A percentile compares a stretch with the other conserved stretches of the same genome.
Evolutionary conservation across 2,113 vertebrate genomes (phyloP).

Genomic region (Ivindomyrus marchei): DNA sequence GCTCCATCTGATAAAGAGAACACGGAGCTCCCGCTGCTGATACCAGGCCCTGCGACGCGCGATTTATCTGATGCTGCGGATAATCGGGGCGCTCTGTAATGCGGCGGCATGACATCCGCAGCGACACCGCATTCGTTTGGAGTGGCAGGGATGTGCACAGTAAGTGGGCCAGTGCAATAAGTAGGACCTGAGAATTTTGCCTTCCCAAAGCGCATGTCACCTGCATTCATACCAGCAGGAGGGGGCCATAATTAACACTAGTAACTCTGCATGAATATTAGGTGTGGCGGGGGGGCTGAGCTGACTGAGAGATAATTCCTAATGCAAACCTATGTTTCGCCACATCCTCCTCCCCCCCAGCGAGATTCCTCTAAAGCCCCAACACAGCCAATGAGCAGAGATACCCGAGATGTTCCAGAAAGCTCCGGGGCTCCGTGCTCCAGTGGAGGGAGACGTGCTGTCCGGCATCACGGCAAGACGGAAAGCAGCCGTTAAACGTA

Average conservation of each 20-base stretch:
- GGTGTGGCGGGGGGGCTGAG: background rate
- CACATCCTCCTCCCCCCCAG: background rate
- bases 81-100: background rate
- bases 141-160: background rate
- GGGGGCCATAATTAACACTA: background rate
- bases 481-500: background rate
- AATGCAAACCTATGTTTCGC: background rate
- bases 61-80: background rate
- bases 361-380: background rate
- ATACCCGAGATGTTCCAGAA: background rate
- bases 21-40: background rate
- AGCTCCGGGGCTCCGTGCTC: background rate
- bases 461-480: background rate
- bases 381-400: background rate
- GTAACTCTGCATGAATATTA: background rate
- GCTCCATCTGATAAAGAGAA: background rate
- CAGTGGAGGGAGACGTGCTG: background rate
- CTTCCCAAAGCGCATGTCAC: background rate
- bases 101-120: background rate
- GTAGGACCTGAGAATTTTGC: background rate
- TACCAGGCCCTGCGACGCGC: background rate
- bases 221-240: background rate
- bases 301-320: background rate
- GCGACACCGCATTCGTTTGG: conserved; percentile 18
- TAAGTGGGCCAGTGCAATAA: background rate